Base-by-base conservation (phyloP, 92 coral and sea anemone species). In the Parazoanthus darwini region DNA sequence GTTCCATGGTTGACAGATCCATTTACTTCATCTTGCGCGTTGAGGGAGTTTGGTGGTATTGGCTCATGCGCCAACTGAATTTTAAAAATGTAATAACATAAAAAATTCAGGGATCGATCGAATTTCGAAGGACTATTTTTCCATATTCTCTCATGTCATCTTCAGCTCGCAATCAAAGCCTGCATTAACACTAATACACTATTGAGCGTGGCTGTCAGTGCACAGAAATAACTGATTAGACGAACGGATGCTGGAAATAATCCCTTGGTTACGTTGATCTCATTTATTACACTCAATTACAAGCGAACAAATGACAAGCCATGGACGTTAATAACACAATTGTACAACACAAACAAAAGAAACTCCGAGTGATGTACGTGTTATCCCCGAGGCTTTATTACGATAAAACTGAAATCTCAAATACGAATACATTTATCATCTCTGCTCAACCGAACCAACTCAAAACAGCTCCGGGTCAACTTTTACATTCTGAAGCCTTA, bases 241-340 rank as follows among this genome's bases (percentile, higher is more conserved):
- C 26, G 43, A 46, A 23, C 66, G 79, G 87, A 48, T 25, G 48
- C 79, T 72, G 67, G 39, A 72, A 84, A 43, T 84, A 84, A 84
- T 84, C 79, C 42, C 87, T 6, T 46, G 13, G 20, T 33, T 67
- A 83, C 87, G 78, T 70, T 70, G 68, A 78, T 59, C 71, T 84
- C 87, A 22, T 71, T 71, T 26, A 84, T 84, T 84, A 26, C 66
- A 18, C 78, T 71, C 87, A 84, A 84, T 84, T 84, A 72, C 37
- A 43, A 84, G 70, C 6, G 44, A 46, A 84, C 87, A 72, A 84
- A 73, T 72, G 65, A 48, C 67, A 71, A 51, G 79, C 38, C 79
- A 44, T 43, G 77, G 23, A 22, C 87, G 5, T 26, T 84, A 84
- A 72, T 48, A 72, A 71, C 35, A 70, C 87, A 48, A 70, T 84